Base-by-base conservation (phyloP, 2,113 vertebrate species). In the Tenrec ecaudatus region DNA sequence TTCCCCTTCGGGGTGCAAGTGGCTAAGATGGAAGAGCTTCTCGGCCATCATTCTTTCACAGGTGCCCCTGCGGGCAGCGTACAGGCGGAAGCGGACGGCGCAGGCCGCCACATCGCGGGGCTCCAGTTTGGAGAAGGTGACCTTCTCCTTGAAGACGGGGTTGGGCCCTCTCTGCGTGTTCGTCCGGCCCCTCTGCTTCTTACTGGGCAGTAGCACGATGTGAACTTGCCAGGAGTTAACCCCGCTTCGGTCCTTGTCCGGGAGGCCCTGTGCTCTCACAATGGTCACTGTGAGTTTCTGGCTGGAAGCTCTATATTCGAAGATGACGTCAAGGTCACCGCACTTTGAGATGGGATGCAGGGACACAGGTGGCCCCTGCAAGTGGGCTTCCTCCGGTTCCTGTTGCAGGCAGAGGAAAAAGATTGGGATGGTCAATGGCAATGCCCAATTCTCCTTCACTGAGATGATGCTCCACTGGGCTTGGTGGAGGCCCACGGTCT, bases 31-130 rank as follows among this genome's bases (percentile, higher is more conserved):
- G 96, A 99, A 98, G 3, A 99, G 20, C 69, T 98, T 98, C 98
- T 99, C 99, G 0, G 99, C 99, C 99, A 99, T 99, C 99, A 99
- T 99, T 87, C 97, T 98, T 97, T 99, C 99, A 0, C 98, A 98
- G 88, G 97, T 98, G 98, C 99, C 97, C 97, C 98, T 98, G 14
- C 98, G 98, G 80, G 99, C 98, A 0, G 99, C 99, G 3, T 99
- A 99, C 71, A 99, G 98, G 38, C 99, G 98, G 98, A 99, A 99
- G 17, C 99, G 97, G 31, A 99, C 1, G 0, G 99, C 99, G 0
- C 98, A 98, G 95, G 86, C 78, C 58, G 96, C 94, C 95, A 99
- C 94, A 6, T 99, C 98, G 0, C 98, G 97, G 0, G 97, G 96
- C 1, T 99, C 98, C 93, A 99, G 94, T 88, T 98, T 99, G 1